These are phyloP conservation scores for Pan troglodytes DNA, from an alignment of 2,113 vertebrate species.

Conservation along the genomic window NHGRI_mPanTro3-v2.1_pri NC_072404.2:34298001-34298500, in stretches of 20 bases:
- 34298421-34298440: background rate
- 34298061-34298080: background rate
- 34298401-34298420: background rate
- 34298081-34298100: background rate
- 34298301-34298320: background rate
- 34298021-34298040: background rate
- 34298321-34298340: background rate
- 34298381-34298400: background rate
- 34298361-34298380: background rate
- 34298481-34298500: background rate
- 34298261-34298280: background rate
- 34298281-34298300: background rate
- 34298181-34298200: background rate
- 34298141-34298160: background rate
- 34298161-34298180: background rate
- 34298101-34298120: background rate
- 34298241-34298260: constrained; percentile 4
- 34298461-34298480: background rate
- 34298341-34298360: background rate
- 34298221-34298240: background rate
- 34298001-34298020: background rate
- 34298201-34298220: background rate
- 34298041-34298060: background rate
- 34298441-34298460: background rate
- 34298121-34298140: background rate